Evolutionary conservation across 2,113 vertebrate species (phyloP).

Genomic region (Clupea harengus): DNA sequence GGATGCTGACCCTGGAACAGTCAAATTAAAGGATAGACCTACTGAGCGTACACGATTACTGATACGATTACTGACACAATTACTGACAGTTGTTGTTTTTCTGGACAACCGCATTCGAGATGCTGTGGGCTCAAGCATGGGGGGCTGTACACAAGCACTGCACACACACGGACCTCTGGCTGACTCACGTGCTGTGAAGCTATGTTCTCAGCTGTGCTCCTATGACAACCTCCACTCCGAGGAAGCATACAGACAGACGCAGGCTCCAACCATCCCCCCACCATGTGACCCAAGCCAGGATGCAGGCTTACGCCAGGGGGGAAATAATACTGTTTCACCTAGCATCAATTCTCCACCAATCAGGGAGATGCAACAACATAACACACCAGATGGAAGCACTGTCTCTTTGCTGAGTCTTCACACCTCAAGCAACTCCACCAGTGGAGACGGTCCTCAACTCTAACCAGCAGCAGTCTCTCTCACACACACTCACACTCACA

Average conservation of each 20-base stretch:
- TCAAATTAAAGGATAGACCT: neutral
- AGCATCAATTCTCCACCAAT: neutral
- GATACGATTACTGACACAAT: neutral
- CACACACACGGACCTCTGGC: no score
- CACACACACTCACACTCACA: neutral
- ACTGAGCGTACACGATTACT: neutral
- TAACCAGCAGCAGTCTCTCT: neutral
- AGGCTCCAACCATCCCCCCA: neutral
- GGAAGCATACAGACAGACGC: neutral
- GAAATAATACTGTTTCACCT: neutral
- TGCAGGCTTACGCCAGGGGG: neutral
- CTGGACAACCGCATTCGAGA: neutral
- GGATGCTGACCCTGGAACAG: slow-evolving; percentile 6
- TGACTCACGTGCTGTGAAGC: neutral
- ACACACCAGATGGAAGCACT: neutral
- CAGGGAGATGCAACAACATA: neutral
- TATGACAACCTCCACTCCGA: neutral
- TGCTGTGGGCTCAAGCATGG: neutral
- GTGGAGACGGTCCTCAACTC: neutral
- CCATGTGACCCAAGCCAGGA: neutral
- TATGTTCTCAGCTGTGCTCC: neutral
- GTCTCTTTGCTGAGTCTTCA: neutral
- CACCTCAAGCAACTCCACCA: neutral
- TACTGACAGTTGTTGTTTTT: neutral
- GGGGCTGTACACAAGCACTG: neutral